phyloP scores from a whole-genome alignment of 37 sponge, comb jelly and placozoan genomes.

The Petrosia ficiformis region DNA sequence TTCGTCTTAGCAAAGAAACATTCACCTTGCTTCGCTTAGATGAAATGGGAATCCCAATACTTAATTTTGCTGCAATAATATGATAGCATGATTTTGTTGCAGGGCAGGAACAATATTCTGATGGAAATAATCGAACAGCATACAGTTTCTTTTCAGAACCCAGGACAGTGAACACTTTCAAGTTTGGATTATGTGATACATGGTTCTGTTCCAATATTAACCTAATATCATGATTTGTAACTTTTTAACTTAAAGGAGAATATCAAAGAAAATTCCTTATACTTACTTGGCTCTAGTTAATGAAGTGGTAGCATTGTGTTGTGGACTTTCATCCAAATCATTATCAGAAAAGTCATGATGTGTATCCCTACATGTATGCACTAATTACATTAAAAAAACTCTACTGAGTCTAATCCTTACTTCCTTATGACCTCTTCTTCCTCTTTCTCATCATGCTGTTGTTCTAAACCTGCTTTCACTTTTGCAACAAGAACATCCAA shows the following conservation, averaged over 20 bases:
- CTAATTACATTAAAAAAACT: not conserved
- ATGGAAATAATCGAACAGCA: conserved; percentile 41
- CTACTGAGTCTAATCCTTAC: not conserved
- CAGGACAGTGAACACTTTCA: conserved; percentile 15
- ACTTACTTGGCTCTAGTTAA: too few relatives aligned
- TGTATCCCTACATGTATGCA: too few relatives aligned
- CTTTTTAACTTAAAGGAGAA: too few relatives aligned
- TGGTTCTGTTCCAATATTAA: not conserved
- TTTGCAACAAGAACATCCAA: not conserved
- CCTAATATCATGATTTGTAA: not conserved
- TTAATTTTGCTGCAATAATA: conserved; percentile 50
- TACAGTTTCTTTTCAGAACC: conserved; percentile 18
- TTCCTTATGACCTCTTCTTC: not conserved
- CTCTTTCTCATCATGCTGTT: not conserved
- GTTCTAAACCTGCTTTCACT: not conserved
- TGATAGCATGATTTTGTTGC: conserved; percentile 51
- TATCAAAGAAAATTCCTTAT: too few relatives aligned
- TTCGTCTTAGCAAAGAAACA: conserved; percentile 40
- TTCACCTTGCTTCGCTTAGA: conserved; percentile 10
- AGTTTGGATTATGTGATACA: conserved; percentile 6
- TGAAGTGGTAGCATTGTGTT: too few relatives aligned
- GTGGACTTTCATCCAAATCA: too few relatives aligned
- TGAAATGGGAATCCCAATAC: conserved; percentile 13
- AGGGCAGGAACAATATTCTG: conserved; percentile 61
- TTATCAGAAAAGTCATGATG: too few relatives aligned